Evolutionary conservation across 1,140 invertebrate genomes (phyloP).

Genomic region (Euura saliciscinereae): DNA sequence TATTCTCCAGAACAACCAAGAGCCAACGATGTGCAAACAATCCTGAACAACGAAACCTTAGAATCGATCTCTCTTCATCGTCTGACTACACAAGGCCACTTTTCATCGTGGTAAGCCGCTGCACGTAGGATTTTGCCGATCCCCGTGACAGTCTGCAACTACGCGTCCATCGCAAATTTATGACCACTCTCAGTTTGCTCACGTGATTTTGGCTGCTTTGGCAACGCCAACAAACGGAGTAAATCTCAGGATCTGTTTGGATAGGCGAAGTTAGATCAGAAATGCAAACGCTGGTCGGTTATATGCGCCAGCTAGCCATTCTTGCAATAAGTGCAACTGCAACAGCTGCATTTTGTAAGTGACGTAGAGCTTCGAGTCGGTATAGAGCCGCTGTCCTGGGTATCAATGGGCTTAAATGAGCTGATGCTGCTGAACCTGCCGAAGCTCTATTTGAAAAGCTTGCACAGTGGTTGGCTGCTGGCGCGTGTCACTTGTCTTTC

Average conservation of each 20-base stretch:
- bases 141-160: too few species aligned
- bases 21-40: neutral
- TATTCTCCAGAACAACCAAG: neutral
- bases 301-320: neutral
- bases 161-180: too few species aligned
- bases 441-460: neutral
- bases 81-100: too few species aligned
- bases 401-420: neutral
- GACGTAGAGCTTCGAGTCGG: neutral
- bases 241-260: neutral
- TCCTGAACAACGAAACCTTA: neutral
- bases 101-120: too few species aligned
- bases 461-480: too few species aligned
- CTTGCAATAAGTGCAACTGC: conserved; percentile 3
- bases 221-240: neutral
- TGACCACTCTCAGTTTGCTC: too few species aligned
- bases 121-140: too few species aligned
- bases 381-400: neutral
- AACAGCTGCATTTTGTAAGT: neutral
- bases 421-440: neutral
- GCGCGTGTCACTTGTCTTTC: neutral
- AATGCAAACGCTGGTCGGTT: neutral
- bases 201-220: neutral
- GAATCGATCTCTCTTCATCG: too few species aligned
- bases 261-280: neutral